These are phyloP conservation scores for Columbina picui DNA, from an alignment of 2,113 vertebrate species.

Conservation along the genomic window DNA sequence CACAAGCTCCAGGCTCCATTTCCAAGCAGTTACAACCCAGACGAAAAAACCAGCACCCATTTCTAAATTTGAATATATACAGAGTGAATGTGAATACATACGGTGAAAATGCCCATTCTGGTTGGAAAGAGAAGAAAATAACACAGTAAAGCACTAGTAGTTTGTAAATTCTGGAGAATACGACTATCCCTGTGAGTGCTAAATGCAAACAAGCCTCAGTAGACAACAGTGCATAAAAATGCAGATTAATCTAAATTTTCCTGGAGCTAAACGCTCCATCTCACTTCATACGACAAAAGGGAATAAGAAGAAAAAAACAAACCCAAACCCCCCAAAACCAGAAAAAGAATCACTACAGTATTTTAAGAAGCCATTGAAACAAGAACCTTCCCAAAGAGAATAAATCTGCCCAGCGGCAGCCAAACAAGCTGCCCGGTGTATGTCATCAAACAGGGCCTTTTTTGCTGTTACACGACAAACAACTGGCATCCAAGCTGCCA, in stretches of 20 bases:
- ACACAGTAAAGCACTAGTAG: not conserved
- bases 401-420: slow-evolving; percentile 16
- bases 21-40: not conserved
- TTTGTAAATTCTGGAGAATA: not conserved
- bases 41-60: not conserved
- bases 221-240: slow-evolving; percentile 34
- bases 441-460: not conserved
- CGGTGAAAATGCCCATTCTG: not conserved
- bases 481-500: slow-evolving; percentile 5
- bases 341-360: not conserved
- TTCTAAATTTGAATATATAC: not conserved
- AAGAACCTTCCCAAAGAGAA: not conserved
- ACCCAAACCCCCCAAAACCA: too few species aligned
- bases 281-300: not conserved
- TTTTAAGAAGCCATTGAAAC: slow-evolving; percentile 29
- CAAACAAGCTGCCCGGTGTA: slow-evolving; percentile 1
- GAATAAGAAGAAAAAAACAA: not conserved
- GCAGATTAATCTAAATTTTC: slow-evolving; percentile 19
- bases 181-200: not conserved
- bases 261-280: not conserved
- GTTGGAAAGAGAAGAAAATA: not conserved
- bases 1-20: not conserved
- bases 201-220: slow-evolving; percentile 25
- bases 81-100: too few species aligned
- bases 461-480: slow-evolving; percentile 1